These are phyloP conservation scores for Elmis aenea DNA, from an alignment of 2,888 invertebrate genomes.

Conservation along the genomic window DNA sequence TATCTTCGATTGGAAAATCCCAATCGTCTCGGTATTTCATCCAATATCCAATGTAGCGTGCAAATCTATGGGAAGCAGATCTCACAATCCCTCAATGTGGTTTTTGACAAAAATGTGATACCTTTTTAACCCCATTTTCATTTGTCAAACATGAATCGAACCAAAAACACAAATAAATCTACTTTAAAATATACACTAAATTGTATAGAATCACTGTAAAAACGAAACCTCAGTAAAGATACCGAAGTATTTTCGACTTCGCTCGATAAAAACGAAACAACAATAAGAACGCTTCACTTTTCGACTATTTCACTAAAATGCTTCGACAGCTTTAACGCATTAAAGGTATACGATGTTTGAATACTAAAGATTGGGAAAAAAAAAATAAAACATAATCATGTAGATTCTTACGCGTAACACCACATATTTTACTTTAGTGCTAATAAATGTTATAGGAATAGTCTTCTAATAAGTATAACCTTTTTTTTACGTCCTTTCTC, in stretches of 20 bases:
- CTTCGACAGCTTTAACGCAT: conserved; percentile 10
- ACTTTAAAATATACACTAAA: too few relatives aligned
- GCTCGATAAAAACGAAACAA: too few relatives aligned
- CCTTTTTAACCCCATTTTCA: conserved; percentile 4
- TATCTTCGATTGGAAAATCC: conserved; percentile 8
- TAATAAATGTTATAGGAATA: too few relatives aligned
- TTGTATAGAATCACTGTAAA: too few relatives aligned
- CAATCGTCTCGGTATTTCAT: conserved; percentile 7
- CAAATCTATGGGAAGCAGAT: conserved; percentile 5
- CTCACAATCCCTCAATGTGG: conserved; percentile 4
- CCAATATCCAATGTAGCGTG: conserved; percentile 3
- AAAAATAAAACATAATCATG: too few relatives aligned
- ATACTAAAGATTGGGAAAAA: too few relatives aligned
- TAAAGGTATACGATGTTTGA: conserved; percentile 8
- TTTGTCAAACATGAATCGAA: conserved; percentile 5
- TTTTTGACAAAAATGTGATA: conserved; percentile 5
- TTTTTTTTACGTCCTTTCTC: too few relatives aligned
- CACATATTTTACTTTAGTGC: too few relatives aligned
- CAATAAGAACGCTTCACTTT: conserved; percentile 4
- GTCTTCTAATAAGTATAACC: too few relatives aligned
- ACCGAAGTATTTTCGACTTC: too few relatives aligned
- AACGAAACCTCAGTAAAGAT: too few relatives aligned
- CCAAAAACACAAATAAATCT: conserved; percentile 6
- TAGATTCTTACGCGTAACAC: too few relatives aligned
- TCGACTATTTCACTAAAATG: conserved; percentile 5